These are phyloP conservation scores for Aquatica leii DNA, from an alignment of 2,888 invertebrate genomes.

Conservation along the genomic window DNA sequence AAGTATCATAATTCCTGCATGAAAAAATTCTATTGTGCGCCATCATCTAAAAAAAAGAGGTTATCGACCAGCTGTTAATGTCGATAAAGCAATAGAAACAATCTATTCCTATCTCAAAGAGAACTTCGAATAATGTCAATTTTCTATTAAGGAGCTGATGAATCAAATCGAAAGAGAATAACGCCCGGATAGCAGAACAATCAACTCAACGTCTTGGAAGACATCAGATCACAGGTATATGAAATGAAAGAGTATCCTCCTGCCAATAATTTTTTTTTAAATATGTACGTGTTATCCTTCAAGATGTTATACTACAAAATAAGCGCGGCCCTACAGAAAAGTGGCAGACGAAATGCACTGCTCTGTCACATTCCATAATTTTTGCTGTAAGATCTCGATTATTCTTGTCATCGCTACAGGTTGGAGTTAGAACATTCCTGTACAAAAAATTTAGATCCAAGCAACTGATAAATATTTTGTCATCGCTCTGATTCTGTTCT, in stretches of 20 bases:
- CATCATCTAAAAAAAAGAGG: not conserved
- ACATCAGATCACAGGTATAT: too few relatives aligned
- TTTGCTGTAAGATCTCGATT: conserved; percentile 4
- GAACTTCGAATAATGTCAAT: not conserved
- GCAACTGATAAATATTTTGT: not conserved
- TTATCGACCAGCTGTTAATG: too few relatives aligned
- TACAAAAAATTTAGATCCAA: not conserved
- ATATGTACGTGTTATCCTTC: not conserved
- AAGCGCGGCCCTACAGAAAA: not conserved
- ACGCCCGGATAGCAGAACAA: not conserved
- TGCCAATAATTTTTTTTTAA: too few relatives aligned
- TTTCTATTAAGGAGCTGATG: too few relatives aligned
- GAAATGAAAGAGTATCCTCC: too few relatives aligned
- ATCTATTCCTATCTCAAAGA: too few relatives aligned
- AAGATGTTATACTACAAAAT: not conserved
- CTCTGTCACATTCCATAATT: not conserved
- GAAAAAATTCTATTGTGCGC: too few relatives aligned
- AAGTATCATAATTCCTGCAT: too few relatives aligned
- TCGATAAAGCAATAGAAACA: too few relatives aligned
- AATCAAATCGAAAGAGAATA: conserved; percentile 1
- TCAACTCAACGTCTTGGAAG: not conserved
- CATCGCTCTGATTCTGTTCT: not conserved
- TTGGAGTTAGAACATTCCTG: not conserved
- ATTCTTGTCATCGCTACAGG: not conserved
- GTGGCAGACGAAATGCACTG: not conserved